A percentile compares a stretch with the other conserved stretches of the same genome.
Evolutionary conservation across 2,888 invertebrate genomes (phyloP).

Genomic region (Cataglyphis cursor): DNA sequence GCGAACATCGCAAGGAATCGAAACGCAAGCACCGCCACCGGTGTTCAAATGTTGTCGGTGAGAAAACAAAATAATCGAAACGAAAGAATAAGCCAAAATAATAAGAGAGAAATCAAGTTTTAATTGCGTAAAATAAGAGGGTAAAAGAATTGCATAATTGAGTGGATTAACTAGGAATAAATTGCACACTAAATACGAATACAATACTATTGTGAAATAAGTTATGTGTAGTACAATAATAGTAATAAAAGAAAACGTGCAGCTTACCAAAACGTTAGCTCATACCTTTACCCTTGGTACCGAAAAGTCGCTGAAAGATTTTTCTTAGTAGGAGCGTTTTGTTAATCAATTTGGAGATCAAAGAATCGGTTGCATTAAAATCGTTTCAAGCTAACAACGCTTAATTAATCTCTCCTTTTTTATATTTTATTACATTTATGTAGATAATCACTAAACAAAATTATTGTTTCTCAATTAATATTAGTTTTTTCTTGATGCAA

Average conservation of each 20-base stretch:
- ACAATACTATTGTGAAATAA: conserved; percentile 39
- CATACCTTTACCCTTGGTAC: conserved; percentile 84
- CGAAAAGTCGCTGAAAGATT: conserved; percentile 79
- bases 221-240: conserved; percentile 33
- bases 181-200: conserved; percentile 85
- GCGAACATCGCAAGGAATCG: conserved; percentile 65
- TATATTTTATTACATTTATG: not conserved
- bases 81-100: conserved; percentile 40
- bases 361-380: conserved; percentile 23
- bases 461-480: not conserved
- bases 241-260: conserved; percentile 72
- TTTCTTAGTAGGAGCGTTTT: conserved; percentile 79
- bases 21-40: conserved; percentile 72
- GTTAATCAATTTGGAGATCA: conserved; percentile 80
- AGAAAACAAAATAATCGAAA: conserved; percentile 10
- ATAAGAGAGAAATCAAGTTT: conserved; percentile 20
- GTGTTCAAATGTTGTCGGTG: conserved; percentile 48
- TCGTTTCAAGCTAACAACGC: not conserved
- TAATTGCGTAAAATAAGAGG: conserved; percentile 29
- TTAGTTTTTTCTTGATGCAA: not conserved
- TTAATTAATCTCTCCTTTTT: not conserved
- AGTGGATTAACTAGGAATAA: conserved; percentile 66
- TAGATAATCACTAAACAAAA: not conserved
- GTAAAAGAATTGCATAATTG: conserved; percentile 20
- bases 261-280: conserved; percentile 83